phyloP scores from a whole-genome alignment of 1,140 invertebrate genomes.

The Neodiprion fabricii region DNA sequence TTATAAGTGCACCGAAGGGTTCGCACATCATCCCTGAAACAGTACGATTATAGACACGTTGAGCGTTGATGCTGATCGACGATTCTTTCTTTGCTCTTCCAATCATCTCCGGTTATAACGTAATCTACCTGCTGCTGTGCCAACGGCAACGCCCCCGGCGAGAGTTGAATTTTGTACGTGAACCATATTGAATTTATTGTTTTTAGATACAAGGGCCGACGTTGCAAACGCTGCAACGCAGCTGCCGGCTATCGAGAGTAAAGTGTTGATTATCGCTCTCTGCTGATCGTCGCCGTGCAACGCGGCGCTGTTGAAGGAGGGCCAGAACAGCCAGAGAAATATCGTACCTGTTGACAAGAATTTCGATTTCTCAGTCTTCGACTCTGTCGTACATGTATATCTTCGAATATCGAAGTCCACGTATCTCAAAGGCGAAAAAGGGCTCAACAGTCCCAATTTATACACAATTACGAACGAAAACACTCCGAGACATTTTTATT shows the following conservation, averaged over 20 bases:
- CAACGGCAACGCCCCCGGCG: slow-evolving; percentile 78
- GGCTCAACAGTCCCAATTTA: no score
- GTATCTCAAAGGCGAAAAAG: no score
- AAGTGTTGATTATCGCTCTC: slow-evolving; percentile 92
- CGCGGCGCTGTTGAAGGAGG: slow-evolving; percentile 90
- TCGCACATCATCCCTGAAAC: slow-evolving; percentile 73
- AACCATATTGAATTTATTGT: slow-evolving; percentile 89
- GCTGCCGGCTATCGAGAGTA: slow-evolving; percentile 84
- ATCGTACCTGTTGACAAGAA: slow-evolving; percentile 73
- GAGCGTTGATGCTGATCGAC: no score
- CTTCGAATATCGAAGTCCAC: no score
- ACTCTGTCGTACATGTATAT: no score
- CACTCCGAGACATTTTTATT: no score
- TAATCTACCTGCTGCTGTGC: slow-evolving; percentile 53
- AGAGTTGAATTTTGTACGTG: slow-evolving; percentile 90
- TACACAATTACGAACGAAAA: no score
- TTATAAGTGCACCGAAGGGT: slow-evolving; percentile 83
- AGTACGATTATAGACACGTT: background rate
- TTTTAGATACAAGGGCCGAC: slow-evolving; percentile 78
- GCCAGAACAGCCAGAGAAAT: slow-evolving; percentile 97
- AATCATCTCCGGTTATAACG: no score
- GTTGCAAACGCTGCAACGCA: slow-evolving; percentile 84
- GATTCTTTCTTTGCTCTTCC: no score
- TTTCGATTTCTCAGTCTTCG: background rate
- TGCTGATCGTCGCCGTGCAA: slow-evolving; percentile 78